Evolutionary conservation across 2,888 invertebrate genomes (phyloP), one percentile per base, ranked within the genome.

Genomic region (Alviniconcha strummeri): DNA sequence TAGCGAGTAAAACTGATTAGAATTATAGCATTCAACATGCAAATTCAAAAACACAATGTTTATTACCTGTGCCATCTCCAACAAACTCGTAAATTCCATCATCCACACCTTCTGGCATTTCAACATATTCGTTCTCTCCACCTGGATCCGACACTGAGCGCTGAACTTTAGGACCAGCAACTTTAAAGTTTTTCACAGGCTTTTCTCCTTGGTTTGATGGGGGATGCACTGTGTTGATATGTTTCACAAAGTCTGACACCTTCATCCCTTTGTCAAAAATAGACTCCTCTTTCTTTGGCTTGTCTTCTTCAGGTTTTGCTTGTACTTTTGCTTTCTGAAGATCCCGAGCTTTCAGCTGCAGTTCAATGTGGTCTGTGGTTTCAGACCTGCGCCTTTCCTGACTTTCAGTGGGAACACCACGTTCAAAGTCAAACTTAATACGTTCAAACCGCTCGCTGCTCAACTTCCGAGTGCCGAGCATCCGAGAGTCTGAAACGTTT

Each of bases 361-460:
- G 84, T n/a, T 80, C 80, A 19, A 88, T 83, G 80, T 86, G 86
- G 67, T 88, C 88, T 36, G 85, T 84, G 11, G 85, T 83, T 52
- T 84, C 85, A 56, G 80, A 84, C 8, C 78, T 75, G 36, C 85
- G 75, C n/a, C 67, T 74, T 69, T 86, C 86, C 13, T 80, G 80
- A n/a, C 72, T 69, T 36, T 88, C 86, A 17, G 88, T 86, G 7
- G 86, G 86, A 11, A 86, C 85, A 0, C 88, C 88, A 36, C 88
- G 85, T 79, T 89, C 88, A 85, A 88, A 89, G 60, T 86, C 88
- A 75, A 88, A 88, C 80, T 88, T 88, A 5, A 89, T 77, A 71
- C 88, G 86, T 81, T 88, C 87, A 81, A 89, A 88, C 17, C 86
- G 82, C 76, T 88, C 88, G 13, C 85, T 85, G 81, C 88, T 88